A percentile compares a stretch with the other conserved stretches of the same genome.
Conservation (phyloP, 2,888 invertebrate genomes). For the Tineola bisselliella region DNA sequence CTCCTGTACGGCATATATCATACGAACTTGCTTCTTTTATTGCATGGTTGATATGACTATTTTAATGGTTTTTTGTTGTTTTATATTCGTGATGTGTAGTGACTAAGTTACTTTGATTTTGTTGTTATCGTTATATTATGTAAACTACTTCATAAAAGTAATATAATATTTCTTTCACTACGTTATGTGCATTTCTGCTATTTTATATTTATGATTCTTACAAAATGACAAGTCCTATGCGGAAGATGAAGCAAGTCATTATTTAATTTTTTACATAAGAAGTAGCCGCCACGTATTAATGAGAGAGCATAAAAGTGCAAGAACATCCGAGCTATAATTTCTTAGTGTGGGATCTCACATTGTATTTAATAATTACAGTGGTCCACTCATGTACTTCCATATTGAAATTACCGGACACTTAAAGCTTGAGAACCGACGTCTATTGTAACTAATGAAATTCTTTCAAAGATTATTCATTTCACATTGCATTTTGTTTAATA, state of each 20-base stretch:
- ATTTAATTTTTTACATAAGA: background rate
- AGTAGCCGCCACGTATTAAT: background rate
- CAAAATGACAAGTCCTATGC: too few species aligned
- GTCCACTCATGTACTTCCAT: constrained; percentile 20
- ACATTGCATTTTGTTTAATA: background rate
- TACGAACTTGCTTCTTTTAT: background rate
- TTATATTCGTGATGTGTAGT: background rate
- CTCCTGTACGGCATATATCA: constrained; percentile 1
- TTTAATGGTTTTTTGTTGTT: background rate
- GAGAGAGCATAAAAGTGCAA: constrained; percentile 16
- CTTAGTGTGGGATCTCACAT: constrained; percentile 29
- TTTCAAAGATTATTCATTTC: constrained; percentile 21
- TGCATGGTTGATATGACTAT: background rate
- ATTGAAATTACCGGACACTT: constrained; percentile 26
- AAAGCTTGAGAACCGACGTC: constrained; percentile 27
- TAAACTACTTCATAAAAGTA: background rate
- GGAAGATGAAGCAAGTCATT: too few species aligned
- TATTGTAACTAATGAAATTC: constrained; percentile 33
- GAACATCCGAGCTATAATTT: constrained; percentile 40
- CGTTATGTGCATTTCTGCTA: background rate
- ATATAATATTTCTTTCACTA: constrained; percentile 1
- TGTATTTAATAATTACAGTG: constrained; percentile 33
- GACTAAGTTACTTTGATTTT: background rate
- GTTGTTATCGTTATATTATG: background rate
- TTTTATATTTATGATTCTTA: background rate